Percentiles rank a stretch among this genome's conserved stretches.
phyloP scores from a whole-genome alignment of 1,140 invertebrate species.

The Wiebesia pumilae region DNA sequence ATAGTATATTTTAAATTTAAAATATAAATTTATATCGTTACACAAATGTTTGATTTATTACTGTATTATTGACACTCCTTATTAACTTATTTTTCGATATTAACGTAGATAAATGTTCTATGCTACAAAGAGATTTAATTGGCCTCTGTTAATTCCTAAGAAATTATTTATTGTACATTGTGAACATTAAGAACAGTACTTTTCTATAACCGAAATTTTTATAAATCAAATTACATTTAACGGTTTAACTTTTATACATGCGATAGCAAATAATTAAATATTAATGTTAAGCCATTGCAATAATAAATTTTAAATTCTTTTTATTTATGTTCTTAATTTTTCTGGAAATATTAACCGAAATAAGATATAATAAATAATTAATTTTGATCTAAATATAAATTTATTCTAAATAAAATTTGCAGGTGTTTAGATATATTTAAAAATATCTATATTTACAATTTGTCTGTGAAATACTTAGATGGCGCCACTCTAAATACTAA shows the following conservation, averaged over 20 bases:
- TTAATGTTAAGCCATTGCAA: no score
- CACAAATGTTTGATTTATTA: neutral
- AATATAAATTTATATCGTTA: constrained; percentile 40
- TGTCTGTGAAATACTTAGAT: neutral
- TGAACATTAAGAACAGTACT: neutral
- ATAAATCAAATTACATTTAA: no score
- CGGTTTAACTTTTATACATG: neutral
- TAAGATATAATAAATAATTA: no score
- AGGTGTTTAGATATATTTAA: neutral
- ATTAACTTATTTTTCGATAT: neutral
- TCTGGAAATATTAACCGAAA: no score
- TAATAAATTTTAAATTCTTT: no score
- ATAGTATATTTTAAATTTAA: neutral
- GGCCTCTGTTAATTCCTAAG: neutral
- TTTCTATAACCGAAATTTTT: neutral
- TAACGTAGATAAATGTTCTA: neutral
- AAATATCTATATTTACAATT: neutral
- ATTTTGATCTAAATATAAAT: no score
- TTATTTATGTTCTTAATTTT: no score
- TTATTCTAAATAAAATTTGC: no score
- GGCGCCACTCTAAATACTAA: neutral
- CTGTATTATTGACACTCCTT: neutral
- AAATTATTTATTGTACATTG: neutral
- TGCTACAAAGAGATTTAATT: neutral
- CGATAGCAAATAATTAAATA: no score